Percentiles rank a stretch among this genome's conserved stretches.
Evolutionary conservation across 2,113 vertebrate genomes (phyloP).

Genomic region (Leptodactylus fuscus): DNA sequence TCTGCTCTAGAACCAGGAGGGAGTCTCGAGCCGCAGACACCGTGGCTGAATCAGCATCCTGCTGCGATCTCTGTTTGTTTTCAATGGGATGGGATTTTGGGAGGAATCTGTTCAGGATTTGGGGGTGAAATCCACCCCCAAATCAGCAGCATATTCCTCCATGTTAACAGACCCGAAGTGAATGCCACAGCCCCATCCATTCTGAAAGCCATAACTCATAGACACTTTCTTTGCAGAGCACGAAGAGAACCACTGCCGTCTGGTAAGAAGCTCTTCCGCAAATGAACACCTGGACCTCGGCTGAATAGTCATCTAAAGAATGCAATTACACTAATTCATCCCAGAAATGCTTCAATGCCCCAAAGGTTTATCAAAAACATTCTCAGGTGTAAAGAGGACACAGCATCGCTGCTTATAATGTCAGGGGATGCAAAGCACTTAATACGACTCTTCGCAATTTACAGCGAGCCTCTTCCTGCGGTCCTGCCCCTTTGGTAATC

Average conservation of each 20-base stretch:
- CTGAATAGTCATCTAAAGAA: background rate
- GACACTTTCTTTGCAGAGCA: background rate
- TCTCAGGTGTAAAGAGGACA: background rate
- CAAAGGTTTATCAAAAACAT: background rate
- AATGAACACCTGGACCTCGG: background rate
- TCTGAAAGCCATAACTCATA: too few relatives aligned
- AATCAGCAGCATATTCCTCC: too few relatives aligned
- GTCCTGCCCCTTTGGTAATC: conserved; percentile 43
- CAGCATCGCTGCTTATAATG: background rate
- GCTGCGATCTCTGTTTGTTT: too few relatives aligned
- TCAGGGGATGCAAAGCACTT: background rate
- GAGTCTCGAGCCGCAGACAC: too few relatives aligned
- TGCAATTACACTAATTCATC: background rate
- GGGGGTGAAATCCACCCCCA: too few relatives aligned
- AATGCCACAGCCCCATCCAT: too few relatives aligned
- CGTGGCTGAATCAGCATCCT: too few relatives aligned
- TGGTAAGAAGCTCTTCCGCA: too few relatives aligned
- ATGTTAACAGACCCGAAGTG: too few relatives aligned
- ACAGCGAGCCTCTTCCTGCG: background rate
- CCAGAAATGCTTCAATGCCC: background rate
- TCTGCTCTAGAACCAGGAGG: too few relatives aligned
- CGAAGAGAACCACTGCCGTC: background rate
- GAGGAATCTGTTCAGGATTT: too few relatives aligned
- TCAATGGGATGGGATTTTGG: too few relatives aligned
- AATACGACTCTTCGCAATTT: background rate